A percentile compares a stretch with the other conserved stretches of the same genome.
Conservation (phyloP, 2,888 invertebrate genomes). For the Nomada fabriciana region DNA sequence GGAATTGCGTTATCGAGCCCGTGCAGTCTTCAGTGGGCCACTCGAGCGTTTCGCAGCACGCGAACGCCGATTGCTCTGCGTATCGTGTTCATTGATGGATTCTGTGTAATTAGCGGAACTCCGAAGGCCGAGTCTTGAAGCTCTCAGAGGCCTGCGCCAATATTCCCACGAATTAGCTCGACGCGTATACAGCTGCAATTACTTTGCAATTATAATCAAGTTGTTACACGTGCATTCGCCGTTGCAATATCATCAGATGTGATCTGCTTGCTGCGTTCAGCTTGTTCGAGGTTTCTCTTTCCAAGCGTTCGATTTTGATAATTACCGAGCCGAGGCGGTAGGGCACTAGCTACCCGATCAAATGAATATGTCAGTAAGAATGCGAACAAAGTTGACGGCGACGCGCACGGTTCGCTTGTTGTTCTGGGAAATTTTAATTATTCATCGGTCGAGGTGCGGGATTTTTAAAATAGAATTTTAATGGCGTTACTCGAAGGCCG, state of each 20-base stretch:
- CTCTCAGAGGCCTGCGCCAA: background rate
- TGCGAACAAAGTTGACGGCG: background rate
- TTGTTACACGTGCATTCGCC: background rate
- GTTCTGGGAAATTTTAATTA: slow-evolving; percentile 28
- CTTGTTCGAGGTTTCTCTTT: no score
- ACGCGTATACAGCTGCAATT: background rate
- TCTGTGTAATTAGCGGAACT: no score
- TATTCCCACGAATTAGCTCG: background rate
- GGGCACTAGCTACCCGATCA: no score
- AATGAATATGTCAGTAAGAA: slow-evolving; percentile 3
- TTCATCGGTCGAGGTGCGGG: slow-evolving; percentile 27
- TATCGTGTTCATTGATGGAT: no score
- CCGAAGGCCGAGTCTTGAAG: background rate
- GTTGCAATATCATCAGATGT: background rate
- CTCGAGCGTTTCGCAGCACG: background rate
- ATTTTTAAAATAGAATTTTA: slow-evolving; percentile 20
- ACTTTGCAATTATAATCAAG: background rate
- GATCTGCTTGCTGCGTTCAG: no score
- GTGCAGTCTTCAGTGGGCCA: background rate
- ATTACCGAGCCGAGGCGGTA: no score
- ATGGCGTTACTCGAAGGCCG: background rate
- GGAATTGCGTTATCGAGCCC: background rate
- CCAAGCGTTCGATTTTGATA: no score
- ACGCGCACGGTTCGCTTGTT: background rate
- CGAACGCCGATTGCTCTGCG: background rate